Conservation (phyloP, 2,113 vertebrate genomes). For the Grantiella picta region DNA sequence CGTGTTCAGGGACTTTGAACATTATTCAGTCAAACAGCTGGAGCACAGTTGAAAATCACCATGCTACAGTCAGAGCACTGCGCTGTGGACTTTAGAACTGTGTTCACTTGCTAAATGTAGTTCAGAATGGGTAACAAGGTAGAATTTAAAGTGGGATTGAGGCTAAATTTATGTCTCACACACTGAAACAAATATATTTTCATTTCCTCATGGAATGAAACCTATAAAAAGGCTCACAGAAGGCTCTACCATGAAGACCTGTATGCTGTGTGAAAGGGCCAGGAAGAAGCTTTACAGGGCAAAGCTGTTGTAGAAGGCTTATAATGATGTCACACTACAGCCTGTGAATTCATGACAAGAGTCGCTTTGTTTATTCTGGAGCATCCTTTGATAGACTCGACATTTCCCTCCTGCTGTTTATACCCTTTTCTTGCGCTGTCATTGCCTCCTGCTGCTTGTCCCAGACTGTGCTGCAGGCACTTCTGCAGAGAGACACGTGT, state of each 20-base stretch:
- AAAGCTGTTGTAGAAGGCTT: neutral
- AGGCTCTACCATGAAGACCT: neutral
- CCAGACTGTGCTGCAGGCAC: neutral
- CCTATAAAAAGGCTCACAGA: neutral
- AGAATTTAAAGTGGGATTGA: neutral
- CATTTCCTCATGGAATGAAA: neutral
- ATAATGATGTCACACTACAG: neutral
- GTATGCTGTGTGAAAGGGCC: neutral
- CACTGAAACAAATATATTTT: neutral
- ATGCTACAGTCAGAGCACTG: neutral
- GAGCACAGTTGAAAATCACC: neutral
- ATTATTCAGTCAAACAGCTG: neutral
- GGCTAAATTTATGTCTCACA: neutral
- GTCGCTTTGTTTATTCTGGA: neutral
- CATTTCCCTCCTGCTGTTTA: neutral
- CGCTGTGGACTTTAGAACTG: neutral
- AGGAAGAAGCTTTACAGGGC: neutral
- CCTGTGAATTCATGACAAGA: neutral
- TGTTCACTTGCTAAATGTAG: neutral
- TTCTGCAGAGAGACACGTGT: neutral
- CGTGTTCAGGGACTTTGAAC: neutral
- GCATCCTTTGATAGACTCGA: neutral
- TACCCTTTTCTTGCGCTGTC: neutral
- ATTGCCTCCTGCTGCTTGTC: conserved; percentile 7
- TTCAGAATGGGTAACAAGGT: neutral